phyloP scores from a whole-genome alignment of 2,113 vertebrate species.

The Aptenodytes forsteri region DNA sequence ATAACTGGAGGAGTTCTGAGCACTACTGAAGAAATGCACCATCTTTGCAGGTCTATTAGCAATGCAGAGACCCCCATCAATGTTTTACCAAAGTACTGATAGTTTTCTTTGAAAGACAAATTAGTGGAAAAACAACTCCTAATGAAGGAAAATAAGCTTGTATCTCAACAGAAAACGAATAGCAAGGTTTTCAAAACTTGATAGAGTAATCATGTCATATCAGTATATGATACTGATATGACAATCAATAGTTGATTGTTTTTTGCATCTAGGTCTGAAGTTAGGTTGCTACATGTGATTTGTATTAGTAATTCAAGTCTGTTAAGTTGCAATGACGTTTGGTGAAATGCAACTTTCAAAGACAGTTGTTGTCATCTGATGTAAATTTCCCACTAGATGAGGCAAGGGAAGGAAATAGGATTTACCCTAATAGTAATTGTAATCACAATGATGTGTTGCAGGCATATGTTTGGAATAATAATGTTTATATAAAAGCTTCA shows the following conservation, averaged over 20 bases:
- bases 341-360: background rate
- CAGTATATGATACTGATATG: too few relatives aligned
- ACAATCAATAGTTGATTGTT: background rate
- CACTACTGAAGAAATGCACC: background rate
- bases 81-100: background rate
- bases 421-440: background rate
- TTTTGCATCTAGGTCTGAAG: background rate
- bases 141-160: background rate
- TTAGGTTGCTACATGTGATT: background rate
- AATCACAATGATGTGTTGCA: conserved; percentile 49
- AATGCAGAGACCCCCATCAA: background rate
- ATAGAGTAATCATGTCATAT: background rate
- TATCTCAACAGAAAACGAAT: background rate
- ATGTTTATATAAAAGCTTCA: conserved; percentile 84
- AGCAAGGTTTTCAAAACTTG: background rate
- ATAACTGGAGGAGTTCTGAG: background rate
- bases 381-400: background rate
- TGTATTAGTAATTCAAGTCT: background rate
- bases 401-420: background rate
- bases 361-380: background rate
- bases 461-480: conserved; percentile 88
- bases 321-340: background rate
- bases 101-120: background rate
- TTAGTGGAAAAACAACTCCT: background rate
- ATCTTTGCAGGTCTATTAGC: background rate